These are phyloP conservation scores for Halocaridina rubra DNA, from an alignment of 2,888 invertebrate species.

Conservation along the genomic window DNA sequence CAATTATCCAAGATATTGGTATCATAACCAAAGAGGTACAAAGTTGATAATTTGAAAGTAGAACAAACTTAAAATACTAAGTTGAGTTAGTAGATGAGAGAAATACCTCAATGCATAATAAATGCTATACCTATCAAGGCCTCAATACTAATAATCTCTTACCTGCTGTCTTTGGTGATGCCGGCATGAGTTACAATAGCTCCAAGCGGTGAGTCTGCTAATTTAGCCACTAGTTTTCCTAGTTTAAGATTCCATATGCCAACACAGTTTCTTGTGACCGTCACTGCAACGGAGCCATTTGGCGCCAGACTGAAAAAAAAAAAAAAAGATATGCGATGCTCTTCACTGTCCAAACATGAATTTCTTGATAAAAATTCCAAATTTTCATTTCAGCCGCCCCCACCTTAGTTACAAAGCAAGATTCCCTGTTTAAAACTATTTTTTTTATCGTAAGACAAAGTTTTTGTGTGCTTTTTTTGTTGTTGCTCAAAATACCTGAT, in stretches of 20 bases:
- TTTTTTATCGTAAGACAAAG: no score
- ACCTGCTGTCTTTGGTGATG: conserved; percentile 86
- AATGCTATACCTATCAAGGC: no score
- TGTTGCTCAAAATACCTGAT: conserved; percentile 74
- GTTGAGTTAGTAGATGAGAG: no score
- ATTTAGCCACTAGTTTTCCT: conserved; percentile 84
- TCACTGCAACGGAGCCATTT: conserved; percentile 84
- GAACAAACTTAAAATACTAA: no score
- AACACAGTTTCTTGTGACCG: conserved; percentile 93
- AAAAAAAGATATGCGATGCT: neutral
- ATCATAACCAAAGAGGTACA: neutral
- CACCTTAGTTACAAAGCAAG: no score
- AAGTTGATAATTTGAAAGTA: neutral
- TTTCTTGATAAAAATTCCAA: no score
- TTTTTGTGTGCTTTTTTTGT: neutral
- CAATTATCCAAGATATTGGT: no score
- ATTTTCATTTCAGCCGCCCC: no score
- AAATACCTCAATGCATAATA: no score
- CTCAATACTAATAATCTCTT: no score
- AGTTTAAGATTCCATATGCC: conserved; percentile 93
- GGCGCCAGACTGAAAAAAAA: conserved; percentile 69
- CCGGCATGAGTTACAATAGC: conserved; percentile 94
- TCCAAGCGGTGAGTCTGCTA: conserved; percentile 91
- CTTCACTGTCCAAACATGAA: no score
- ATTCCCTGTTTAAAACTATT: no score